Evolutionary conservation across 2,888 invertebrate species (phyloP), one percentile per base, ranked within the genome.

Genomic region (Andrena chrysosceles): DNA sequence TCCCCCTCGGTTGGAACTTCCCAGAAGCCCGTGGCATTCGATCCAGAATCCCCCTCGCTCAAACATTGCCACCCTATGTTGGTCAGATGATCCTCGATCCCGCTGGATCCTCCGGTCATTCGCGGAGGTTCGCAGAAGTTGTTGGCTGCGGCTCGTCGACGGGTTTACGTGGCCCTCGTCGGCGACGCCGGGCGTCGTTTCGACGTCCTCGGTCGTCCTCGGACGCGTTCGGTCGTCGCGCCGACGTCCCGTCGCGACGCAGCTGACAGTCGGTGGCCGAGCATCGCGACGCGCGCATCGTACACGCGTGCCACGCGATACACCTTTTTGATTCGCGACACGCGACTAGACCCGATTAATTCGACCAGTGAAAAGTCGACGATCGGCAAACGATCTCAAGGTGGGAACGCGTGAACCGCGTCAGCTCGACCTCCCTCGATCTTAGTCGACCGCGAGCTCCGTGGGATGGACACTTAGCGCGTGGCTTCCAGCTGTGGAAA

Each of bases 241-340:
- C 79, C 89, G 88, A 66, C 83, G 85, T 78, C 59, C 64, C 87
- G 85, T 84, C 85, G 81, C 83, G 83, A 83, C 79, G 84, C 83
- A 85, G 84, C 84, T 77, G 87, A 81, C 90, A 92, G 92, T 92
- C 89, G 89, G 89, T 91, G 91, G 88, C 83, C 89, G 91, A 87
- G 90, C 91, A 90, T 91, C 91, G 91, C 89, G 90, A 90, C 89
- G 90, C 87, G 87, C 85, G 87, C 85, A 85, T 85, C 89, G 87
- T 76, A 68, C 29, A 63, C 67, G 74, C 69, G 81, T 67, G 73
- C 26, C 16, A 52, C 23, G 60, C 54, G 73, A 62, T 20, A 63
- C 52, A 10, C 35, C 4, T 64, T 31, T 35, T 26, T 1, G 20
- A 42, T 29, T 5, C 54, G 52, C 48, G 54, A 49, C 54, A 33